A percentile compares a stretch with the other conserved stretches of the same genome.
Conservation (phyloP, 2,888 invertebrate species). For the Leptinotarsa juncta region DNA sequence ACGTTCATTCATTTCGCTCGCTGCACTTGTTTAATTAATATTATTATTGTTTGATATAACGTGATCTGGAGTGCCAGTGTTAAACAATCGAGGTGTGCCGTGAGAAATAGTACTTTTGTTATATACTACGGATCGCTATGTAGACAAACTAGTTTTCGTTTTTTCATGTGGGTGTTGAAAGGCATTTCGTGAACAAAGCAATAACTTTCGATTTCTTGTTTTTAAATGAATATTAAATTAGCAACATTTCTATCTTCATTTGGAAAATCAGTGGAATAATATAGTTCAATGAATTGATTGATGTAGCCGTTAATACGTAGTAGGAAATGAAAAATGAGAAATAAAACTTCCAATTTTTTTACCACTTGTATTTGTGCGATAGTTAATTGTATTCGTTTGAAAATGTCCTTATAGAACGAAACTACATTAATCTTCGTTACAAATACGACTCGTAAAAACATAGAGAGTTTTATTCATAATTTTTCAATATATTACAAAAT, state of each 20-base stretch:
- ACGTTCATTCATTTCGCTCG: conserved; percentile 14
- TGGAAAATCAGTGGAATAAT: too few relatives aligned
- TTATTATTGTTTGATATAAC: conserved; percentile 19
- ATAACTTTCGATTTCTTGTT: background rate
- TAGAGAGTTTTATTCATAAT: too few relatives aligned
- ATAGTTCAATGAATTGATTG: too few relatives aligned
- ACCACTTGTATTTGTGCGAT: too few relatives aligned
- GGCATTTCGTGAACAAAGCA: background rate
- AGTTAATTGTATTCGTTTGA: too few relatives aligned
- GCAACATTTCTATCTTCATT: background rate
- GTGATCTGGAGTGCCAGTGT: conserved; percentile 23
- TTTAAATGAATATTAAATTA: background rate
- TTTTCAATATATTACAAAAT: too few relatives aligned
- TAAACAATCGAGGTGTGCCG: conserved; percentile 24
- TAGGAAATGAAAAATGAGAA: too few relatives aligned
- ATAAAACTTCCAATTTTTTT: too few relatives aligned
- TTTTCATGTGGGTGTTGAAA: conserved; percentile 2
- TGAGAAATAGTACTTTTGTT: conserved; percentile 18
- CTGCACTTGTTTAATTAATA: conserved; percentile 2
- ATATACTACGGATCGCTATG: background rate
- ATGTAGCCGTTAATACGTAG: too few relatives aligned
- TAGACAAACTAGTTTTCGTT: conserved; percentile 10
- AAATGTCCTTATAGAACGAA: too few relatives aligned
- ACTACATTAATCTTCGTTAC: too few relatives aligned
- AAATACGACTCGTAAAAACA: too few relatives aligned